Percentiles rank a stretch among this genome's conserved stretches.
These are phyloP conservation scores for Gobio gobio DNA, from an alignment of 2,113 vertebrate species.

Conservation along the genomic window DNA sequence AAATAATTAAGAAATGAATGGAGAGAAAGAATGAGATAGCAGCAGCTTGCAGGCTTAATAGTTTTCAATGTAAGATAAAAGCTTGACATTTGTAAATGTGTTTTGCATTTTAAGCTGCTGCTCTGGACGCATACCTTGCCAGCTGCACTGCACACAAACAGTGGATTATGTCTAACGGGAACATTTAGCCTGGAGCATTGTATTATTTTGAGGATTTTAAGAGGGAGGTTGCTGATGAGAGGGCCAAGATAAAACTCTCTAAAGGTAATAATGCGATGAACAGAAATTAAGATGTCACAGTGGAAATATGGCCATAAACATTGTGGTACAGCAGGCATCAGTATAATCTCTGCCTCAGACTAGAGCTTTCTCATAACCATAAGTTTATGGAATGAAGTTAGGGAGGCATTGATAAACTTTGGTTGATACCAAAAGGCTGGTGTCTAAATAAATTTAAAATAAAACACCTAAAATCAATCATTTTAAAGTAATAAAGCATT, in stretches of 20 bases:
- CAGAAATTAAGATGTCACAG: slow-evolving; percentile 1
- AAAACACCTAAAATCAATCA: background rate
- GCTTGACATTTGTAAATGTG: slow-evolving; percentile 24
- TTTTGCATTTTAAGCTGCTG: slow-evolving; percentile 24
- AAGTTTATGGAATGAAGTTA: background rate
- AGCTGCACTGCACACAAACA: slow-evolving; percentile 32
- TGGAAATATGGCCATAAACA: background rate
- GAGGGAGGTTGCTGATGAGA: background rate
- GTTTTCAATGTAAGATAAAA: slow-evolving; percentile 31
- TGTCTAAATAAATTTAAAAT: background rate
- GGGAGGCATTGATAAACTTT: background rate
- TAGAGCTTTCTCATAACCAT: background rate
- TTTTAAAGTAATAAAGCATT: too few relatives aligned
- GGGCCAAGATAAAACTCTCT: background rate
- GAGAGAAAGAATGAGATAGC: slow-evolving; percentile 1
- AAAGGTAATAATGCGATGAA: background rate
- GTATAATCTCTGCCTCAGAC: background rate
- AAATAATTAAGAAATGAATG: too few relatives aligned
- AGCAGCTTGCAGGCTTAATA: slow-evolving; percentile 11
- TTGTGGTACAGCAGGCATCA: background rate
- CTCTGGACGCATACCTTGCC: background rate
- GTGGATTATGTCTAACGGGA: slow-evolving; percentile 14
- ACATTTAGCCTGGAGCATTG: slow-evolving; percentile 12
- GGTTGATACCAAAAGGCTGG: background rate
- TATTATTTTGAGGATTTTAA: slow-evolving; percentile 11